Base-by-base conservation (phyloP, 2,888 invertebrate species). In the Agrochola litura region DNA sequence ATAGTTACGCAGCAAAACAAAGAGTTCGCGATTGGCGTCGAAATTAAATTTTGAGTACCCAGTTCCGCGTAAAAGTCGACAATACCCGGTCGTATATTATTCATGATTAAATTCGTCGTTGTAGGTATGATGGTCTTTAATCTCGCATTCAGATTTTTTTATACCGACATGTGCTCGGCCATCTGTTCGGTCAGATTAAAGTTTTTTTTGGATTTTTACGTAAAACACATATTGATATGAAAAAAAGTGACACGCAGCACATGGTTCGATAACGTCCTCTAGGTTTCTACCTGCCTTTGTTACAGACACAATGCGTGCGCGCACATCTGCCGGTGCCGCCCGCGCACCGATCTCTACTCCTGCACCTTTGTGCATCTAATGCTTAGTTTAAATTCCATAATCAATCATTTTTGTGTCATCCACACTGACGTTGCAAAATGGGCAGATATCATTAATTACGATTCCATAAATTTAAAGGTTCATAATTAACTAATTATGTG, bases 221-320 rank as follows among this genome's bases (percentile, higher is more conserved):
- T 95, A 95, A 96, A 96, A 96, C 94, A 91, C 92, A 91, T 86
- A 89, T 88, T 90, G 89, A 91, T 90, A 92, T 94, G 94, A 95
- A 96, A 96, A n/a, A 96, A 96, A 96, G 93, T 96, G 95, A 96
- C 96, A 96, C 91, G 93, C 88, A 93, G 95, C 96, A 96, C 95
- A 96, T 96, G 96, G 96, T 94, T 92, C 88, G 91, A 90, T 90
- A 92, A 91, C 92, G 93, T 94, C 92, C 91, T 93, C 82, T 87
- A 86, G 86, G 87, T 89, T 88, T 88, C 93, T 96, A 96, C 96
- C 96, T 96, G 96, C 95, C 90, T 96, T 96, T 96, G 96, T 96
- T 94, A 91, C 86, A 88, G 88, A 90, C 90, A 96, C 96, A 96
- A 96, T 95, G 93, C 91, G 89, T 89, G 88, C 87, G 91, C 92